These are phyloP conservation scores for Salmo trutta DNA, from an alignment of 2,797 vertebrate species.

Conservation along the genomic window DNA sequence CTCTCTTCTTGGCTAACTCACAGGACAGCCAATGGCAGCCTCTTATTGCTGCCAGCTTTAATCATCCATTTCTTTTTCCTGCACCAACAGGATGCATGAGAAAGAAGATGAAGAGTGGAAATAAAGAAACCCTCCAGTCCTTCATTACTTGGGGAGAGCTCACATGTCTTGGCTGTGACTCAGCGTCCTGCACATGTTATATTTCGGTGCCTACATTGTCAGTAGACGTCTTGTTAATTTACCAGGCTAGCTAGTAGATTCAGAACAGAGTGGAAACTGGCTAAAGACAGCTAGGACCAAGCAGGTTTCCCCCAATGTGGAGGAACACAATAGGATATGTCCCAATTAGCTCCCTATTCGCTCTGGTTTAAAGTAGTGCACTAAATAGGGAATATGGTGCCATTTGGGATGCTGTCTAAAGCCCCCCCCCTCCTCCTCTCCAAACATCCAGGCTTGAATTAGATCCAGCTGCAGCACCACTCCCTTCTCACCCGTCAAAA, in stretches of 20 bases:
- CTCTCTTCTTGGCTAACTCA: constrained; percentile 9
- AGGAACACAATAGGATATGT: background rate
- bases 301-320: constrained; percentile 12
- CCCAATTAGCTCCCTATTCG: background rate
- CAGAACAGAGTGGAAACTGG: constrained; percentile 9
- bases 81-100: constrained; percentile 20
- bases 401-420: background rate
- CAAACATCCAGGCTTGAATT: constrained; percentile 30
- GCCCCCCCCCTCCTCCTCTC: background rate
- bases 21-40: constrained; percentile 19
- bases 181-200: constrained; percentile 1
- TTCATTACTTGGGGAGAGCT: constrained; percentile 20
- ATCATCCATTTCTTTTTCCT: constrained; percentile 18
- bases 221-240: constrained; percentile 20
- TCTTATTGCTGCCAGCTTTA: constrained; percentile 25
- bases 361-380: background rate
- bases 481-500: constrained; percentile 20
- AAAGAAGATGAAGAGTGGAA: constrained; percentile 19
- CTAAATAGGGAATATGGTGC: background rate
- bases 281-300: background rate
- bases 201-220: background rate
- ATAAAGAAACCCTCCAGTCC: constrained; percentile 1
- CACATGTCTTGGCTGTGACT: constrained; percentile 28
- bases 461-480: constrained; percentile 31
- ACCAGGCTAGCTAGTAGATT: constrained; percentile 28